Conservation (phyloP, 2,113 vertebrate species). For the Thalassarche chlororhynchos region DNA sequence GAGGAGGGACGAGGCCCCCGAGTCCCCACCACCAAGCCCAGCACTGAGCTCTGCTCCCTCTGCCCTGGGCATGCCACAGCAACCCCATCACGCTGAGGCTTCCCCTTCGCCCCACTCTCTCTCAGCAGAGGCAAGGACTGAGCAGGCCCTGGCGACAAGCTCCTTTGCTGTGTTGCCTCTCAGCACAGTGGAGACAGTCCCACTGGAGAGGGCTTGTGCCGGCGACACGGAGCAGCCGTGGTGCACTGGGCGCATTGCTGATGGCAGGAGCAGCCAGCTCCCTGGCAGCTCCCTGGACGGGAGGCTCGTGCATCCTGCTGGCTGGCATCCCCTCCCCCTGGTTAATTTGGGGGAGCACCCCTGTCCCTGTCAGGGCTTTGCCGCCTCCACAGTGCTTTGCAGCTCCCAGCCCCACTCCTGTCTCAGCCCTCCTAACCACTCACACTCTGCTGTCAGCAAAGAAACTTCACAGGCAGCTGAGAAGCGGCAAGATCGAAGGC, state of each 20-base stretch:
- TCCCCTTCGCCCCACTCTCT: accelerated
- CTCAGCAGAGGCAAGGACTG: background rate
- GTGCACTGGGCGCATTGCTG: background rate
- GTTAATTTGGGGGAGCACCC: background rate
- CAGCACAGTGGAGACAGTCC: background rate
- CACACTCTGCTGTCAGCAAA: background rate
- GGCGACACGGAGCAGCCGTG: accelerated
- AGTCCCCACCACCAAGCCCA: background rate
- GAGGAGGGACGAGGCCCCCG: accelerated
- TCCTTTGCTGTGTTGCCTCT: background rate
- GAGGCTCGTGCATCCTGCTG: accelerated
- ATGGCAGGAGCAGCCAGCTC: background rate
- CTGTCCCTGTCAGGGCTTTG: background rate
- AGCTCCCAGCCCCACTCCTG: background rate
- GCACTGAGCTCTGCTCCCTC: background rate
- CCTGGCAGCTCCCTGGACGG: background rate
- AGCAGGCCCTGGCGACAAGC: background rate
- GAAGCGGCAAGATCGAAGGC: accelerated
- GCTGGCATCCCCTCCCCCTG: background rate
- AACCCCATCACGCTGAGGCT: background rate
- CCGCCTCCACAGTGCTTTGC: background rate
- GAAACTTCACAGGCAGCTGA: background rate
- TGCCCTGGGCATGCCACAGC: background rate
- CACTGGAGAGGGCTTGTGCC: background rate
- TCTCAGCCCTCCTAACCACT: background rate